Percentiles rank a stretch among this genome's conserved stretches.
These are phyloP conservation scores for Hecatera dysodea DNA, from an alignment of 2,888 invertebrate genomes.

Conservation along the genomic window DNA sequence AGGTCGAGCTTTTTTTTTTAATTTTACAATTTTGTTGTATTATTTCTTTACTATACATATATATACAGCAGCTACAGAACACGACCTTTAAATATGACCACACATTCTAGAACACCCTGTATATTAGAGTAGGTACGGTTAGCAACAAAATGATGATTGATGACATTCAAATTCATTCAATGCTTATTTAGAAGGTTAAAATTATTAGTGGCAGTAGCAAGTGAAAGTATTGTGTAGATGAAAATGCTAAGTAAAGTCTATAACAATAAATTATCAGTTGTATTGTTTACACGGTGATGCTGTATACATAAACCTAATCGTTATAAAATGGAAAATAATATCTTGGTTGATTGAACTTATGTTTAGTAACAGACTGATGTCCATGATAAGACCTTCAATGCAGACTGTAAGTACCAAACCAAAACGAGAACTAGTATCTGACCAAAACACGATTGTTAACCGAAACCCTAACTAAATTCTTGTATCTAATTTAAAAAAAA, in stretches of 20 bases:
- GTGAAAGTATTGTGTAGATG: slow-evolving; percentile 6
- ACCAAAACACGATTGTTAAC: too few relatives aligned
- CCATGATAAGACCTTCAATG: neutral
- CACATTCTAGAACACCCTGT: too few relatives aligned
- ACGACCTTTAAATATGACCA: too few relatives aligned
- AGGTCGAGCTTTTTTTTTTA: too few relatives aligned
- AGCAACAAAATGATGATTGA: slow-evolving; percentile 10
- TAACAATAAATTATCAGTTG: slow-evolving; percentile 3
- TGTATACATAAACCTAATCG: neutral
- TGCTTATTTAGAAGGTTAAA: slow-evolving; percentile 1
- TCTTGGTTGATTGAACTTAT: slow-evolving; percentile 6
- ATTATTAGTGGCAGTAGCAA: neutral
- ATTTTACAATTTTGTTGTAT: too few relatives aligned
- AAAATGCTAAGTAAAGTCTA: neutral
- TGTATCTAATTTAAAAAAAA: too few relatives aligned
- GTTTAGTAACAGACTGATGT: neutral
- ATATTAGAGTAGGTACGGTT: too few relatives aligned
- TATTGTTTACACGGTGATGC: slow-evolving; percentile 6
- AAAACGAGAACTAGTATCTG: too few relatives aligned
- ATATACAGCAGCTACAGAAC: too few relatives aligned
- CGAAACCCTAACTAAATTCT: too few relatives aligned
- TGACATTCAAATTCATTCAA: slow-evolving; percentile 21
- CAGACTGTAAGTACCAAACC: too few relatives aligned
- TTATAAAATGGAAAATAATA: neutral
- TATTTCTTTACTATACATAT: too few relatives aligned